Conservation (phyloP, 2,888 invertebrate genomes). For the Drosophila anomalata region DNA sequence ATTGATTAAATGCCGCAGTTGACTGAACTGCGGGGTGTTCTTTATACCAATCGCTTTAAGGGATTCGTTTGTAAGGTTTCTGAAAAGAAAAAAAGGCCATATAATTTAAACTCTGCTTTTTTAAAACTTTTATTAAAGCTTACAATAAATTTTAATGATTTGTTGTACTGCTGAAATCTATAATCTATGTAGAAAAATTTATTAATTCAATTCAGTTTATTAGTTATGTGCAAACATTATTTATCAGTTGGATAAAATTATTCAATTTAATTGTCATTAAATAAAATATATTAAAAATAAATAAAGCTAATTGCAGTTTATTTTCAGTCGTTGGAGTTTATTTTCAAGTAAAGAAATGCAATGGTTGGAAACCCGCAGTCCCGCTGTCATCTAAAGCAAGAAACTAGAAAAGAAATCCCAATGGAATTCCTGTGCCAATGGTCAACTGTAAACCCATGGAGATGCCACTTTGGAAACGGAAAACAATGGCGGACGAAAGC, state of each 20-base stretch:
- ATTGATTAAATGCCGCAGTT: constrained; percentile 79
- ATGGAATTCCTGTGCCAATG: constrained; percentile 28
- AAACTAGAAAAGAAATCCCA: constrained; percentile 39
- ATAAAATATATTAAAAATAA: neutral
- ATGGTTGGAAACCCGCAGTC: constrained; percentile 9
- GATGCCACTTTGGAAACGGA: constrained; percentile 53
- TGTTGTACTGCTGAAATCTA: neutral
- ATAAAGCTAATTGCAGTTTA: neutral
- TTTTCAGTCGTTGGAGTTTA: neutral
- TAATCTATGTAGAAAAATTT: neutral
- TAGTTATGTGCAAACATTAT: neutral
- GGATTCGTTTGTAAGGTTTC: neutral
- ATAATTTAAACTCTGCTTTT: neutral
- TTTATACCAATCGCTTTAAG: constrained; percentile 7
- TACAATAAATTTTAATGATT: neutral
- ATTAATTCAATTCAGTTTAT: neutral
- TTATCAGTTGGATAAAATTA: neutral
- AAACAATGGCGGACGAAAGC: constrained; percentile 54
- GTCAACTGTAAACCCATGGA: constrained; percentile 50
- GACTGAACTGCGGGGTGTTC: constrained; percentile 59
- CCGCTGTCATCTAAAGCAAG: neutral
- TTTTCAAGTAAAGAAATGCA: neutral
- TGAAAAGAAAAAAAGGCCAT: constrained; percentile 7
- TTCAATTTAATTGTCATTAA: neutral
- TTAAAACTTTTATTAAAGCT: neutral